Evolutionary conservation across 2,797 vertebrate species (phyloP), one percentile per base, ranked within the genome.

Genomic region (Poecile montanus): DNA sequence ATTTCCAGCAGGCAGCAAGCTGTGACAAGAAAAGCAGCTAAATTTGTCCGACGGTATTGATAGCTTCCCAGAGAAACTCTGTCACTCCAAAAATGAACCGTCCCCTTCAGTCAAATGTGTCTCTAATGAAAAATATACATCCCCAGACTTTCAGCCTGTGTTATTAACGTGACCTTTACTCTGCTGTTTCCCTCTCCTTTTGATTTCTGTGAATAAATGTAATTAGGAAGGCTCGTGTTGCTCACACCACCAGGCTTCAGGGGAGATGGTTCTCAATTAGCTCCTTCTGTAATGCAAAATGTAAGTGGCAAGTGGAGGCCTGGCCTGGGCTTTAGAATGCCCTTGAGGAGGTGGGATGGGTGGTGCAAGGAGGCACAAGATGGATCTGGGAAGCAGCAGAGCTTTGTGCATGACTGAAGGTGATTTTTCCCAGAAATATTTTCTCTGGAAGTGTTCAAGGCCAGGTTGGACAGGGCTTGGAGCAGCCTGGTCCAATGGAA

Each of bases 181-280:
- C 97, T 97, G 96, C 98, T 95, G 97, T 95, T 96, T 95, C 86
- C 89, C 95, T 96, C 97, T 97, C 73, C 60, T 96, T 90, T 96
- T 97, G 97, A 97, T 97, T 97, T 97, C 98, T 98, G 98, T 98
- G 98, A 98, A 98, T 98, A 98, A 95, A 94, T 40, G 95, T 95
- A 97, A 97, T 98, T 97, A 98, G 97, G 96, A 94, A 96, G 57
- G 94, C 89, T 83, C 73, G 78, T 89, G 80, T 13, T 85, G 62
- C 85, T 45, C 81, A 51, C 9, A 74, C 93, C 82, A 80, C 94
- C 42, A 83, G 89, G 83, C 97, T 98, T 94, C 96, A 97, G 78
- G 78, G 91, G 97, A 97, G 97, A 96, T 93, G 95, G 94, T 95
- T 97, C 97, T 98, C 97, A 98, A 98, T 98, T 98, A 98, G 97